Percentiles rank a stretch among this genome's conserved stretches.
Conservation (phyloP, 2,888 invertebrate genomes). For the Petrolisthes manimaculis region DNA sequence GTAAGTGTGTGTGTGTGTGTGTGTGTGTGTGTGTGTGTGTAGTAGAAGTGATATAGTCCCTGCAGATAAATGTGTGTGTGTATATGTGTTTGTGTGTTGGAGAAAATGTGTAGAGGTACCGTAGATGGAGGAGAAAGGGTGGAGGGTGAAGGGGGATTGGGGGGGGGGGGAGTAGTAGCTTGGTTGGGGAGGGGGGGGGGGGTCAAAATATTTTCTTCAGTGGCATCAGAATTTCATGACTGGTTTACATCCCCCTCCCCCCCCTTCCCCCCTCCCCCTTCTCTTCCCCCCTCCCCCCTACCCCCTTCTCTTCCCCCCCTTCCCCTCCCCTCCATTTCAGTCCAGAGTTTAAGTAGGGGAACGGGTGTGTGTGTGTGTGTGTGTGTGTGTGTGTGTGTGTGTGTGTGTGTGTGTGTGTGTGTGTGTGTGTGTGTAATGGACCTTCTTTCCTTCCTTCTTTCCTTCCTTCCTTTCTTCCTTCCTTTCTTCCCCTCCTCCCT, state of each 20-base stretch:
- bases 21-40: neutral
- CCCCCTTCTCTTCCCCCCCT: no score
- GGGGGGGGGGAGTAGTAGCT: neutral
- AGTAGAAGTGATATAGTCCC: neutral
- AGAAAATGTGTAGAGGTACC: neutral
- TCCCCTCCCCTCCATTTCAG: no score
- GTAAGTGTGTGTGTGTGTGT: neutral
- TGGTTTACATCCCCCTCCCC: neutral
- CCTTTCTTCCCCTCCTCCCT: neutral
- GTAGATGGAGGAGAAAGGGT: neutral
- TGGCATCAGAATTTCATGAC: neutral
- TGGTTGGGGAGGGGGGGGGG: no score
- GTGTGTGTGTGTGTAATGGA: neutral
- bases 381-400: no score
- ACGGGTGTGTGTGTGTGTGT: no score
- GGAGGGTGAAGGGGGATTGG: neutral
- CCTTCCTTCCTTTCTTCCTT: neutral
- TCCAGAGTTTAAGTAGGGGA: no score
- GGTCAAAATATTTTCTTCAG: no score
- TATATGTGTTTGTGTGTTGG: neutral
- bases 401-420: neutral
- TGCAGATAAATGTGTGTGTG: no score
- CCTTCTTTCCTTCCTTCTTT: conserved; percentile 10
- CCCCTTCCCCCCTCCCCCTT: conserved; percentile 10
- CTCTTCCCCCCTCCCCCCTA: conserved; percentile 10